These are phyloP conservation scores for Lasioglossum zephyrum DNA, from an alignment of 2,888 invertebrate species.

Conservation along the genomic window DNA sequence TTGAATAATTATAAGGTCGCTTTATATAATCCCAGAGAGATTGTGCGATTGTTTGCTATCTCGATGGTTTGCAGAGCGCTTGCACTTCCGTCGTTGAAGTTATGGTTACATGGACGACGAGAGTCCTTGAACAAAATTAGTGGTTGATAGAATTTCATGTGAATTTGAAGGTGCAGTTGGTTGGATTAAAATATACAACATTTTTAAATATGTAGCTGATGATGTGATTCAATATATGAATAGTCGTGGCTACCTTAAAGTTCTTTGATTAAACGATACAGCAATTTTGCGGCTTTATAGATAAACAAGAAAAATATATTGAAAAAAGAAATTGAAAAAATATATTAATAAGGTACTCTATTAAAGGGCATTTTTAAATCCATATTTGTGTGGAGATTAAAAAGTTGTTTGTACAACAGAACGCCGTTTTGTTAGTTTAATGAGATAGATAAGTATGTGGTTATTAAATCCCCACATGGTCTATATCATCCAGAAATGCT, in stretches of 20 bases:
- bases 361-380: not conserved
- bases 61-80: not conserved
- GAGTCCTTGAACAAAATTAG: not conserved
- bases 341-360: not conserved
- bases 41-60: not conserved
- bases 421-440: not conserved
- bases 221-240: not conserved
- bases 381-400: not conserved
- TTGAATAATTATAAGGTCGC: not conserved
- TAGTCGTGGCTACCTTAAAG: not conserved
- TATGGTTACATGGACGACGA: not conserved
- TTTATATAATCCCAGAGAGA: conserved; percentile 11
- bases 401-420: not conserved
- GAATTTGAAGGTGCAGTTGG: not conserved
- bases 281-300: not conserved
- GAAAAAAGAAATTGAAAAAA: not conserved
- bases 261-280: not conserved
- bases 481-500: conserved; percentile 22
- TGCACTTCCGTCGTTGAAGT: not conserved
- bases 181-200: not conserved
- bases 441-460: not conserved
- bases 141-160: not conserved
- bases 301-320: not conserved
- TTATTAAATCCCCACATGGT: not conserved
- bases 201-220: too few relatives aligned